Evolutionary conservation across 1,140 invertebrate genomes (phyloP).

Genomic region (Tachypleus tridentatus): DNA sequence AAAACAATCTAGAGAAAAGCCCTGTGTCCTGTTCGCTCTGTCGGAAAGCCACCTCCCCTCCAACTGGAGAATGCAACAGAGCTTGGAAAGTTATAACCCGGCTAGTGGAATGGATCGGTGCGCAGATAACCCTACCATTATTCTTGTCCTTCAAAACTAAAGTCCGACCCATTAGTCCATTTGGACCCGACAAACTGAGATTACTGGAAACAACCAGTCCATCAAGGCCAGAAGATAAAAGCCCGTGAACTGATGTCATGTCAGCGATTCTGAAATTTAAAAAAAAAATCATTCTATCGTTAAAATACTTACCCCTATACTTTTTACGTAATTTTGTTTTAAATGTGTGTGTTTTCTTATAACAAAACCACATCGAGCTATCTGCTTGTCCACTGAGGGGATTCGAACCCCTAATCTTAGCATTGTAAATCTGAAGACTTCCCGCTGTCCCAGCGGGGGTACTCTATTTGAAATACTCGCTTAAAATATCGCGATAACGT

Average conservation of each 20-base stretch:
- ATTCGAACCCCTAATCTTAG: not conserved
- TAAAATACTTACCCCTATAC: no score
- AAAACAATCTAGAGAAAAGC: not conserved
- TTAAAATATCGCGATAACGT: no score
- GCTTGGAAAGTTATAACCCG: not conserved
- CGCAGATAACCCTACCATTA: constrained; percentile 15
- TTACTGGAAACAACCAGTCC: constrained; percentile 7
- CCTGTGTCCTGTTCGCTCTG: not conserved
- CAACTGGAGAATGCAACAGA: not conserved
- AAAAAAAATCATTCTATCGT: not conserved
- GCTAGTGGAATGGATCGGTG: constrained; percentile 13
- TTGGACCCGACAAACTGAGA: constrained; percentile 4
- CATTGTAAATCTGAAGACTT: no score
- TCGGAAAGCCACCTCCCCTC: not conserved
- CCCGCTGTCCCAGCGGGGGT: no score
- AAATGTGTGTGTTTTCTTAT: not conserved
- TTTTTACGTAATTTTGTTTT: not conserved
- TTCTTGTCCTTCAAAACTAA: constrained; percentile 14
- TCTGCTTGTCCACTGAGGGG: not conserved
- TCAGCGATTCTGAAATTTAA: constrained; percentile 2
- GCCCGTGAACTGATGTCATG: constrained; percentile 14
- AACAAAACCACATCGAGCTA: not conserved
- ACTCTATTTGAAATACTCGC: not conserved
- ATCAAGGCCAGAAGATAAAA: constrained; percentile 8
- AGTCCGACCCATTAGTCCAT: constrained; percentile 16